Conservation (phyloP, 2,113 vertebrate species). For the Crocuta crocuta region DNA sequence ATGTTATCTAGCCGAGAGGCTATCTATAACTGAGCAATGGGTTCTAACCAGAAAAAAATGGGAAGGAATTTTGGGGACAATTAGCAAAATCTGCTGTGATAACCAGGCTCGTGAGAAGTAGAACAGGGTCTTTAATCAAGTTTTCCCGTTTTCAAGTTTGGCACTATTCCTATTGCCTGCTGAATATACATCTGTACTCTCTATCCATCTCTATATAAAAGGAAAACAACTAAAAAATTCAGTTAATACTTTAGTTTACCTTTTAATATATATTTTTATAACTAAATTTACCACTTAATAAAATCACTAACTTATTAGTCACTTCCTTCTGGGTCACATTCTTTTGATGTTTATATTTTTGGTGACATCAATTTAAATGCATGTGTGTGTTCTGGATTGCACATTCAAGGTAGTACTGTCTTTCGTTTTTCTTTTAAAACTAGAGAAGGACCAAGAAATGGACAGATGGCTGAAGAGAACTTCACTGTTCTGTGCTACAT, state of each 20-base stretch:
- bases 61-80: background rate
- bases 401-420: background rate
- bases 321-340: background rate
- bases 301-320: background rate
- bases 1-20: background rate
- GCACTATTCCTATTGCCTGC: background rate
- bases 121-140: background rate
- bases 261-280: background rate
- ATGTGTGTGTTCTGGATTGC: background rate
- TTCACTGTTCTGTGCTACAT: background rate
- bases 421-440: background rate
- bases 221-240: background rate
- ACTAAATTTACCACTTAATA: background rate
- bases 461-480: background rate
- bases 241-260: background rate
- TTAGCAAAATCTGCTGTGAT: background rate
- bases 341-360: background rate
- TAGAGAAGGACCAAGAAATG: background rate
- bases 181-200: background rate
- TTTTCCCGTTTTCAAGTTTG: background rate
- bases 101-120: background rate
- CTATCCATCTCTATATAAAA: background rate
- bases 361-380: background rate
- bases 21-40: background rate
- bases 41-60: background rate